Evolutionary conservation across 2,113 vertebrate genomes (phyloP), one percentile per base, ranked within the genome.

Genomic region (Megaleporinus macrocephalus): DNA sequence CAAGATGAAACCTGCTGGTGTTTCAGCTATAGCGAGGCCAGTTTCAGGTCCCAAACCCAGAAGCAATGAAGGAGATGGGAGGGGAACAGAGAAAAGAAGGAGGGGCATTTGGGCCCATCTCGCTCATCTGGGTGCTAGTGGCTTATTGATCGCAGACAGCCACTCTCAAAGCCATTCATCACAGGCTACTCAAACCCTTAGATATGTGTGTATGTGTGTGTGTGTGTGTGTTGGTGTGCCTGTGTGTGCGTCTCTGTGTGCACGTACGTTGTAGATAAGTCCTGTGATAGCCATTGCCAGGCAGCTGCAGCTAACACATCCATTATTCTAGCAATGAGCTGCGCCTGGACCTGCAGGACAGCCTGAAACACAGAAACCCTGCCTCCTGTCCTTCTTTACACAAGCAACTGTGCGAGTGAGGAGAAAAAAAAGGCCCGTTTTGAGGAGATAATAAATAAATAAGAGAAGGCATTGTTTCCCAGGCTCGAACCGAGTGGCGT

Each of bases 121-220:
- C 90, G 86, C 93, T 92, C 93, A 93, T 94, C 90, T 93, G 88
- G 87, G 86, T 88, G 89, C 90, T 89, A 91, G 90, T 91, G 89
- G 89, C 84, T 92, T 93, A 95, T 95, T 91, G 94, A 95, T 95
- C 88, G 89, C 82, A 86, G 92, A 90, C 87, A 86, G 88, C 84
- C 87, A 87, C 90, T 72, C 90, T 92, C 87, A 82, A 30, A 87
- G 89, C 86, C 89, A 94, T 95, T 94, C 90, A 94, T 95, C 93
- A 95, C 85, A 44, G 87, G 89, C 87, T 90, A 91, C 90, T 93
- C 91, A 89, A 91, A 88, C 90, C 88, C 84, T 86, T 62, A 90
- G 91, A 72, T 76, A 61, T 79, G 81, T 66, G 77, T 76, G 73
- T 33, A 76, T 41, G 73, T 51, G 79, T 30, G 71, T 71, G 79